These are phyloP conservation scores for Hydrocynus forskahlii DNA, from an alignment of 2,797 vertebrate genomes.

Conservation along the genomic window DNA sequence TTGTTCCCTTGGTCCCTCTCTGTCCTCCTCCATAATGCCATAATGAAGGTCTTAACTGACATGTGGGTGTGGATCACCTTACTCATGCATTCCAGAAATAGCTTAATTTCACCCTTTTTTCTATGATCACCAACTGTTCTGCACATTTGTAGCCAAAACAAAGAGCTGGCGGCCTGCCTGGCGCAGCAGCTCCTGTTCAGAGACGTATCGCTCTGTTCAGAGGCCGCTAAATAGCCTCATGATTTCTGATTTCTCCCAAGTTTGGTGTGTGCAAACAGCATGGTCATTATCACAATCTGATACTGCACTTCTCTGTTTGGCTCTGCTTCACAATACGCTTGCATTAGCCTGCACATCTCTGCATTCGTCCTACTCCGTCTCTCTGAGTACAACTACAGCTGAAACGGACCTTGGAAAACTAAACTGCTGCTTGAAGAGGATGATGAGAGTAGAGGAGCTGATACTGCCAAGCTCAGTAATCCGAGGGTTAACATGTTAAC, in stretches of 20 bases:
- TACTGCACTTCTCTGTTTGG: neutral
- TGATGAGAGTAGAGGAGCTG: neutral
- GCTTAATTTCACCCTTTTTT: constrained; percentile 36
- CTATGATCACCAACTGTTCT: constrained; percentile 30
- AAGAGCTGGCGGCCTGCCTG: constrained; percentile 29
- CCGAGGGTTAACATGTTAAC: neutral
- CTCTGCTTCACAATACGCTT: neutral
- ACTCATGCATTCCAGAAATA: constrained; percentile 69
- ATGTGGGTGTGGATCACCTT: constrained; percentile 69
- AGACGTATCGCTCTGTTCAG: constrained; percentile 6
- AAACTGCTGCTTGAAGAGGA: neutral
- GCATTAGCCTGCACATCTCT: neutral
- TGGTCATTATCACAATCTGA: neutral
- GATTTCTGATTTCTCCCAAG: constrained; percentile 6
- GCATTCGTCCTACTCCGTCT: neutral
- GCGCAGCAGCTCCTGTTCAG: neutral
- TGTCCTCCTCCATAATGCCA: constrained; percentile 30
- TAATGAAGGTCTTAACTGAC: constrained; percentile 71
- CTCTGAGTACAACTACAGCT: neutral
- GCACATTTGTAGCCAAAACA: constrained; percentile 52
- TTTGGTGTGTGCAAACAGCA: constrained; percentile 4
- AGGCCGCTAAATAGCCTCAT: constrained; percentile 15
- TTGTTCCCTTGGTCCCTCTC: constrained; percentile 15
- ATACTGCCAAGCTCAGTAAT: neutral
- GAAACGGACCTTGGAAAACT: neutral